phyloP scores from a whole-genome alignment of 2,113 vertebrate genomes.

The Oryzias javanicus region DNA sequence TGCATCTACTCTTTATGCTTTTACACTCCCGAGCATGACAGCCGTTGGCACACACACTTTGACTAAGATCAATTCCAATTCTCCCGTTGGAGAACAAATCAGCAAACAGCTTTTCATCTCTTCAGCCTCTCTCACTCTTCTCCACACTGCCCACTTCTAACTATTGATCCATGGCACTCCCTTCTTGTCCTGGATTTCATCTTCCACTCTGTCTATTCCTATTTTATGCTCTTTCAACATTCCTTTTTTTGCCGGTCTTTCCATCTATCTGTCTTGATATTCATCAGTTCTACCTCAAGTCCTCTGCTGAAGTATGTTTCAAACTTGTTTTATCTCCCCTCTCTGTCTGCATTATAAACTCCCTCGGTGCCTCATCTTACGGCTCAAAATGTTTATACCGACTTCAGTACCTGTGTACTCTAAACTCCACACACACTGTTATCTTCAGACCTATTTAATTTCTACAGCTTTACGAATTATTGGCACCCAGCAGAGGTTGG shows the following conservation, averaged over 20 bases:
- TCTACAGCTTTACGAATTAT: constrained; percentile 53
- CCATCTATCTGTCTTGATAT: constrained; percentile 17
- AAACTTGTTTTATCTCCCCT: background rate
- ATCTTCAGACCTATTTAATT: constrained; percentile 57
- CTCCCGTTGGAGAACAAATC: constrained; percentile 61
- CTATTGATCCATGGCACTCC: constrained; percentile 60
- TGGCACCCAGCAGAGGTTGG: constrained; percentile 54
- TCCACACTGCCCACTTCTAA: constrained; percentile 53
- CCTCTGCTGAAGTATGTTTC: constrained; percentile 4
- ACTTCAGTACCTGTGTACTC: constrained; percentile 6
- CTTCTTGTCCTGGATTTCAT: constrained; percentile 36
- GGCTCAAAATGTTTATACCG: background rate
- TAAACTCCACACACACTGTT: background rate
- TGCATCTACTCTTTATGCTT: constrained; percentile 12
- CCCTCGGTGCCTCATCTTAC: background rate
- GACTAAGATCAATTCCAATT: constrained; percentile 72
- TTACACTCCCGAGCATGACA: constrained; percentile 27
- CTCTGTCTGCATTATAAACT: constrained; percentile 4
- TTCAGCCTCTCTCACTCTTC: constrained; percentile 42
- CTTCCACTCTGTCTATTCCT: constrained; percentile 6
- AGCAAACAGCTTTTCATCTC: constrained; percentile 69
- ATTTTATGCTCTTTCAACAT: constrained; percentile 15
- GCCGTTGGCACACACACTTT: constrained; percentile 26
- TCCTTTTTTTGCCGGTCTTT: constrained; percentile 12
- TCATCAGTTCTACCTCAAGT: constrained; percentile 1